Base-by-base conservation (phyloP, 2,797 vertebrate species). In the Chaenodraco wilsoni region DNA sequence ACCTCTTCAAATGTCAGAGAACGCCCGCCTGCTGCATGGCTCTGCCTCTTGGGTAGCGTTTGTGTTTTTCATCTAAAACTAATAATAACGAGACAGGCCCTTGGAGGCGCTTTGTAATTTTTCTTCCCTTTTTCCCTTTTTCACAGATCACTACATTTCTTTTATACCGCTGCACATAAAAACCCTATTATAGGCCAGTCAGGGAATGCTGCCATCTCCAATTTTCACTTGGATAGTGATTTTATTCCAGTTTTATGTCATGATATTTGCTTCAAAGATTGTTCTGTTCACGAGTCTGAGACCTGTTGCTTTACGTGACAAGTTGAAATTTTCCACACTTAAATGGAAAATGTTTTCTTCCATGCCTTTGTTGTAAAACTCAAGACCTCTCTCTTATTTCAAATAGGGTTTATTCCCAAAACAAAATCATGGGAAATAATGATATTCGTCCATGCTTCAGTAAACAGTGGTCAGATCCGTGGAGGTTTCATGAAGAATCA, bases 11-110 rank as follows among this genome's bases (percentile, higher is more conserved):
- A 92, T 91, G 89, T 88, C 88, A 88, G 63, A 69, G 69, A 84
- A 65, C 4, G 79, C 50, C 78, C 76, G 76, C 79, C 76, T 81
- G 80, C 85, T 43, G 81, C 75, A 76, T 50, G 68, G 33, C 19
- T 16, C 78, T 77, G 85, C 87, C 84, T 90, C 86, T 80, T 69
- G 84, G 90, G 87, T 81, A 82, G 86, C 65, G 64, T 82, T 91
- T 87, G 86, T 90, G 87, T 90, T 92, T 93, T 91, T 88, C 83
- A 92, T 93, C 88, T 91, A 90, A 92, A 93, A 88, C 87, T 90
- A 91, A 91, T 92, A 91, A 93, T 89, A 92, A 89, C 80, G 76
- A 92, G 87, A 88, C 87, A 88, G 81, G 85, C 77, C 86, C 89
- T 86, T 13, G 50, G 86, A 88, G 88, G 84, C 61, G 10, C 85